Conservation (phyloP, 2,888 invertebrate species). For the Cosmia pyralina region DNA sequence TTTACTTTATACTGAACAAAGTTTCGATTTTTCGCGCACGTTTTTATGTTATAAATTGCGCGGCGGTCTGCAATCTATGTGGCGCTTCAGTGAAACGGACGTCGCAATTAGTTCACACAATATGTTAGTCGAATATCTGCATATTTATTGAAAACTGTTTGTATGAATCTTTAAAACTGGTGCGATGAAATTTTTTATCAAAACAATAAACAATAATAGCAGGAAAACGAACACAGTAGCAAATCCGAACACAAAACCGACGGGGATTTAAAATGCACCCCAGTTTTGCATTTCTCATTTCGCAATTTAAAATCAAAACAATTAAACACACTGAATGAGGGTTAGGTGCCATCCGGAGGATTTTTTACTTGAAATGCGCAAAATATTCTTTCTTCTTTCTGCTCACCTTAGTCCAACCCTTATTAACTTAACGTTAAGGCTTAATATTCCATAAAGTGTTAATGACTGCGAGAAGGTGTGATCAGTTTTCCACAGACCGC, state of each 20-base stretch:
- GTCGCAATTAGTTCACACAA: slow-evolving; percentile 76
- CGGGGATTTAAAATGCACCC: slow-evolving; percentile 81
- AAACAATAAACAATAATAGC: slow-evolving; percentile 57
- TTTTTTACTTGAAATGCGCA: slow-evolving; percentile 79
- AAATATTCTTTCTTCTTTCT: slow-evolving; percentile 69
- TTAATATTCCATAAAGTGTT: slow-evolving; percentile 62
- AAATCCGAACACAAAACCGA: slow-evolving; percentile 51
- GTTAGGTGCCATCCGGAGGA: slow-evolving; percentile 80
- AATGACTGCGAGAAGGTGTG: slow-evolving; percentile 69
- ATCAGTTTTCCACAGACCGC: slow-evolving; percentile 76
- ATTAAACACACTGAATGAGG: slow-evolving; percentile 84
- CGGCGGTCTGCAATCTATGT: slow-evolving; percentile 69
- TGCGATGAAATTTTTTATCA: slow-evolving; percentile 51
- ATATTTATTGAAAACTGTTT: slow-evolving; percentile 74
- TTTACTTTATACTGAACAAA: slow-evolving; percentile 19
- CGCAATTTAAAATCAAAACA: slow-evolving; percentile 86
- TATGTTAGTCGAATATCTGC: slow-evolving; percentile 74
- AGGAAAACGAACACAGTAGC: slow-evolving; percentile 37
- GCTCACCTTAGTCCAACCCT: slow-evolving; percentile 51
- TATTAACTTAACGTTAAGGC: slow-evolving; percentile 63
- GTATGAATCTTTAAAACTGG: slow-evolving; percentile 54
- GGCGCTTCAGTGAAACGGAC: slow-evolving; percentile 71
- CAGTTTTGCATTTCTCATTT: slow-evolving; percentile 77
- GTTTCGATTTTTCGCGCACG: slow-evolving; percentile 41
- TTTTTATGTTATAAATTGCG: slow-evolving; percentile 71